Base-by-base conservation (phyloP, 2,797 vertebrate genomes). In the Scleropages formosus region DNA sequence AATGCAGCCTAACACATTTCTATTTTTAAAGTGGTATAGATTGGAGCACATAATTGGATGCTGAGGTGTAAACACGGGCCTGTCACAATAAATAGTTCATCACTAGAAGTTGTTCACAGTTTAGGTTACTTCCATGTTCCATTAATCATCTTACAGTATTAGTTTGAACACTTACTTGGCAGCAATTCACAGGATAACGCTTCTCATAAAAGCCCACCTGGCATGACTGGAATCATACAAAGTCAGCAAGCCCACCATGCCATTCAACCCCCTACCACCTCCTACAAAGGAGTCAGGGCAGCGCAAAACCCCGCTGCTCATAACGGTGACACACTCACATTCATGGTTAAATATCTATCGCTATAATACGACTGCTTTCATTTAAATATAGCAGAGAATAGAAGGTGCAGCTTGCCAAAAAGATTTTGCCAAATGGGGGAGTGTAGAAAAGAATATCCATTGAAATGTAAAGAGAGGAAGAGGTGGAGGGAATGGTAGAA, bases 341-440 rank as follows among this genome's bases (percentile, higher is more conserved):
- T 69, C 74, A 69, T 56, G 58, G 65, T 61, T 68, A 27, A 68
- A 76, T 62, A 58, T 51, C 53, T 51, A 69, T 69, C 56, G 24
- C 12, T 60, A 8, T 20, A 68, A 47, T 12, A 26, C n/a, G 20
- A 49, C 63, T 10, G 20, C n/a, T 26, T 53, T 51, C 18, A 44
- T 49, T 76, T 69, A 20, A 69, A 76, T 39, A 47, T 47, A 22
- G 11, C 53, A 1, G 39, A 27, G 58, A 13, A 47, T 6, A 61
- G 66, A 26, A 15, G 49, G 66, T 13, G 56, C 51, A 24, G 74
- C 51, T 70, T 60, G 74, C 64, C 64, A 75, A n/a, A 46, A 65
- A 75, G 56, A 75, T 69, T 59, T 60, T 39, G 22, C 74, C 18
- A 67, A 46, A 74, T 46, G 61, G 49, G 74, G 69, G 74, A 75